These are phyloP conservation scores for Sinocyclocheilus anophthalmus DNA, from an alignment of 2,113 vertebrate species.

Conservation along the genomic window DNA sequence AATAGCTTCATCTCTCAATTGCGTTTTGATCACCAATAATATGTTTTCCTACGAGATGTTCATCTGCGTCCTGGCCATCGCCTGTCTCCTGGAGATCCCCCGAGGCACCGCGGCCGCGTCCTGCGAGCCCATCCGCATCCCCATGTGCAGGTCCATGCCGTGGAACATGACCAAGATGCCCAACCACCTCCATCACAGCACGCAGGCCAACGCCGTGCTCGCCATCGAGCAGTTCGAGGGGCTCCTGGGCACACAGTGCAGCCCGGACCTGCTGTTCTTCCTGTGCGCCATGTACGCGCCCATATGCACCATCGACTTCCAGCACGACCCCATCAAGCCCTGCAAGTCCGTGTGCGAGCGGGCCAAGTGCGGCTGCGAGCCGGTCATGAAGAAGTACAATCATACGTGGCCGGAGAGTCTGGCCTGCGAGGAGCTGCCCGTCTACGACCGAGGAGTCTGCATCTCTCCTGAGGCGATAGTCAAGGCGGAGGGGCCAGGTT, in stretches of 20 bases:
- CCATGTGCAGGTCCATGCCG: slow-evolving; percentile 89
- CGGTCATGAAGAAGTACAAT: slow-evolving; percentile 89
- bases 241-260: slow-evolving; percentile 89
- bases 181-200: slow-evolving; percentile 99
- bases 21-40: not conserved
- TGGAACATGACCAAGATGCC: slow-evolving; percentile 99
- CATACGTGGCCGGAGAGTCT: slow-evolving; percentile 95
- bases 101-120: slow-evolving; percentile 72
- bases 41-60: slow-evolving; percentile 68
- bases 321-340: slow-evolving; percentile 96
- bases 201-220: slow-evolving; percentile 96
- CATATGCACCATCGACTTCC: slow-evolving; percentile 98
- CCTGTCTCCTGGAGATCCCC: slow-evolving; percentile 71
- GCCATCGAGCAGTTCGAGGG: slow-evolving; percentile 98
- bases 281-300: slow-evolving; percentile 98
- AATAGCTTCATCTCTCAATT: not conserved
- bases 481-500: slow-evolving; percentile 88
- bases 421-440: slow-evolving; percentile 90
- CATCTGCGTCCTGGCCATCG: slow-evolving; percentile 68
- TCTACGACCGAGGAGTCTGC: slow-evolving; percentile 95
- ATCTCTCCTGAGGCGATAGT: slow-evolving; percentile 98
- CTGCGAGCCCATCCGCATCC: slow-evolving; percentile 93
- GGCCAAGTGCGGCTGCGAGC: slow-evolving; percentile 91
- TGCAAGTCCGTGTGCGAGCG: slow-evolving; percentile 95
- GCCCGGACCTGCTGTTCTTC: slow-evolving; percentile 92